Base-by-base conservation (phyloP, 2,888 invertebrate species). In the Stenolophus ochropezus region DNA sequence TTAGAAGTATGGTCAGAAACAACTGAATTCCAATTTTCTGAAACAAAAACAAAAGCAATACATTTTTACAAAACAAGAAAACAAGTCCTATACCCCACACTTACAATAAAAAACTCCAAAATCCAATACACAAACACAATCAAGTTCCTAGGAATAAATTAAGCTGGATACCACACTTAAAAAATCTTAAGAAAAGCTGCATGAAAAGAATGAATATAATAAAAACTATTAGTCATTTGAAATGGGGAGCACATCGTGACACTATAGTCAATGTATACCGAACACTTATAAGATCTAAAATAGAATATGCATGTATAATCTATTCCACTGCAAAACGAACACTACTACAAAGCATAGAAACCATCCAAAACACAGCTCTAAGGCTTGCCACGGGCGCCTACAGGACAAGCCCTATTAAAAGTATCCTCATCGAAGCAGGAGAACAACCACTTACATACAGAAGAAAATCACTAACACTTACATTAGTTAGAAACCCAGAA, bases 1-100 rank as follows among this genome's bases (percentile, higher is more conserved):
- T 11, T 83, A 1, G 25, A 42, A 4, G n/a, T 58, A 0, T 82
- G 47, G 71, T 53, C 82, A 0, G 21, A 78, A 14, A 73, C 8
- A 5, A 71, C 71, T 0, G 84, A 81, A 1, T 79, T 83, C 18
- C 61, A 82, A 47, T 82, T 84, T 18, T 83, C 79, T 16, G 0
- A 33, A 4, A 58, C 27, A 4, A 82, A 83, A 69, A 77, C 82
- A 4, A 8, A 42, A 71, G 42, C 42, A 20, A 69, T 81, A 47
- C 25, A 27, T 25, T 82, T 82, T 73, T 49, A 21, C 6, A 51
- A 53, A 42, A 21, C 16, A 56, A 20, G 53, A 71, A 0, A 73
- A 20, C 8, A 11, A 0, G 11, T 14, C 11, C 5, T 49, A 77
- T 4, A 81, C 18, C 11, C 71, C 8, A 71, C 27, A 74, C 21